Evolutionary conservation across 1,140 invertebrate genomes (phyloP), one percentile per base, ranked within the genome.

Genomic region (Reticulitermes speratus): DNA sequence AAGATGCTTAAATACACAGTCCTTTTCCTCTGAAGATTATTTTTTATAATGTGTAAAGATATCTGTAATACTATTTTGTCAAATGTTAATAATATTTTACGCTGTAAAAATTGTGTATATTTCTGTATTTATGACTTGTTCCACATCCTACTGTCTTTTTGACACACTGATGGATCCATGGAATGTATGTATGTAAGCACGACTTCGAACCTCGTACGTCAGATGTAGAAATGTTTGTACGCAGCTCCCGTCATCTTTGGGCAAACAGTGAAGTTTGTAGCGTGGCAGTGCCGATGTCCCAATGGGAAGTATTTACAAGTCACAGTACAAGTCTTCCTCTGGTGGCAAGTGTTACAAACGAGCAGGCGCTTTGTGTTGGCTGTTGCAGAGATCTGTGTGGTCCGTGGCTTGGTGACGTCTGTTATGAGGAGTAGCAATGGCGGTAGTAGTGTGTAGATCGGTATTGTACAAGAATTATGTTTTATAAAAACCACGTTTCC

Each of bases 311-410:
- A 14, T 75, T 30, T 11, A 25, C 65, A 11, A 2, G 38, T 38
- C 38, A 38, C 38, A 38, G 38, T 38, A 38, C 38, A 38, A 38
- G 25, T 30, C 65, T 75, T 75, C 25, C 65, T 30, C 65, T 75
- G 65, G 65, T 75, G 65, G 65, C n/a, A 30, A 75, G n/a, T n/a
- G n/a, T 25, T 7, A 75, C 3, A 75, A 75, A 75, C 65, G 11
- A 6, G n/a, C 65, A 75, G 65, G n/a, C 65, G 65, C 65, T 75
- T 75, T 75, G 65, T 75, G 65, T 75, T 75, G 65, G 65, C n/a
- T 5, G 65, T 38, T 2, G n/a, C n/a, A 6, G n/a, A 11, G 3
- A 7, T 30, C 0, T 0, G 14, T 14, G 65, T n/a, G 7, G 9
- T 75, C 25, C 2, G 25, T 7, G 0, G 65, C 7, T 1, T 75